Evolutionary conservation across 2,797 vertebrate species (phyloP), one percentile per base, ranked within the genome.

Genomic region (Amniataba percoides): DNA sequence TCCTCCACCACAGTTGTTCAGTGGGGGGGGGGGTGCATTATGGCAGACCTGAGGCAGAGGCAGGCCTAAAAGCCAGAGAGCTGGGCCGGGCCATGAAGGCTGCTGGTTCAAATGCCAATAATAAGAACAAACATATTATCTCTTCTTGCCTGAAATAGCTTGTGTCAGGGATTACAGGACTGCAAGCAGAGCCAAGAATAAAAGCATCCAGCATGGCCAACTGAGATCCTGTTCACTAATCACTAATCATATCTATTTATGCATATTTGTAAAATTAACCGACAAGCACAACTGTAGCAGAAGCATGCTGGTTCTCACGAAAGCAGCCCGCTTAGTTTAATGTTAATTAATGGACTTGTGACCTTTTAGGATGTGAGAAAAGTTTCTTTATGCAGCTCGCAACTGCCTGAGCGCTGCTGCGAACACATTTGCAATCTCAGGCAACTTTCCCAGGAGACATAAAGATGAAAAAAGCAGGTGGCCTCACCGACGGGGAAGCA

Each of bases 1-100:
- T 80, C 78, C 57, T 78, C 77, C 80, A 39, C 66, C 86, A 74
- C 92, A 95, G 90, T 89, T 94, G 93, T 87, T 91, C 66, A 39
- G 70, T 57, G 31, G 65, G 48, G 59, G 78, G 53, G 52, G 59
- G 78, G 53, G 52, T 4, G 42, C 60, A 9, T 81, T 80, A 60
- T 31, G 27, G 62, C 43, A 71, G 80, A 86, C 55, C 48, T 53
- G 39, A 55, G 64, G 46, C 59, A 21, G 78, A 69, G 56, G 67
- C 67, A 51, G 73, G 73, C 61, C 10, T 58, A 27, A 59, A 76
- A 53, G 45, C 43, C 59, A 53, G 21, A 61, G 25, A 61, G 25
- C 27, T 31, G 27, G 60, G 42, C 56, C 21, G 31, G 42, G 31
- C 34, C 19, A 56, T 25, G 40, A 55, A 34, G 64, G 46, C 72